Evolutionary conservation across 1,140 invertebrate species (phyloP).

Genomic region (Batillaria attramentaria): DNA sequence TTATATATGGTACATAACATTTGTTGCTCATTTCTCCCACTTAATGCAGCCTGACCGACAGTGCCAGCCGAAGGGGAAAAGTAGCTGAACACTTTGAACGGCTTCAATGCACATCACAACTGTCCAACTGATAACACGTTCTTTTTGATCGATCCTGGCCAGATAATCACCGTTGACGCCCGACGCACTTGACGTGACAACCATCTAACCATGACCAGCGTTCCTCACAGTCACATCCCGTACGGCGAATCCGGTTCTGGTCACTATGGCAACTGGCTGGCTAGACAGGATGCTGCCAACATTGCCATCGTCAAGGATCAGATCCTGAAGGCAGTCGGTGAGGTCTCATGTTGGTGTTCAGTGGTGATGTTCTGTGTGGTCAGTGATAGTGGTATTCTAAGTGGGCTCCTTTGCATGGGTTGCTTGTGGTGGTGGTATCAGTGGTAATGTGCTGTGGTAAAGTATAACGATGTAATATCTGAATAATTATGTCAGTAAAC

Average conservation of each 20-base stretch:
- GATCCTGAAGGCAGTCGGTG: conserved; percentile 11
- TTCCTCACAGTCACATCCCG: conserved; percentile 14
- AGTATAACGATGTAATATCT: too few species aligned
- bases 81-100: too few species aligned
- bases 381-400: background rate
- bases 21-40: too few species aligned
- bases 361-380: background rate
- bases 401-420: background rate
- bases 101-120: too few species aligned
- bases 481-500: too few species aligned
- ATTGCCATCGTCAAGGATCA: conserved; percentile 8
- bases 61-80: too few species aligned
- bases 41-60: too few species aligned
- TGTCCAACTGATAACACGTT: too few species aligned
- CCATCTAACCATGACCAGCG: background rate
- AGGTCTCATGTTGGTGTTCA: too few species aligned
- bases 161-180: too few species aligned
- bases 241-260: conserved; percentile 11
- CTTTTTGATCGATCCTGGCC: too few species aligned
- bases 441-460: background rate
- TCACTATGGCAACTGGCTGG: conserved; percentile 12
- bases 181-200: background rate
- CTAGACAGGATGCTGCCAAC: background rate
- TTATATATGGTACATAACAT: too few species aligned
- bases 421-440: background rate